phyloP scores from a whole-genome alignment of 1,140 invertebrate genomes.

The Phymastichus coffea region DNA sequence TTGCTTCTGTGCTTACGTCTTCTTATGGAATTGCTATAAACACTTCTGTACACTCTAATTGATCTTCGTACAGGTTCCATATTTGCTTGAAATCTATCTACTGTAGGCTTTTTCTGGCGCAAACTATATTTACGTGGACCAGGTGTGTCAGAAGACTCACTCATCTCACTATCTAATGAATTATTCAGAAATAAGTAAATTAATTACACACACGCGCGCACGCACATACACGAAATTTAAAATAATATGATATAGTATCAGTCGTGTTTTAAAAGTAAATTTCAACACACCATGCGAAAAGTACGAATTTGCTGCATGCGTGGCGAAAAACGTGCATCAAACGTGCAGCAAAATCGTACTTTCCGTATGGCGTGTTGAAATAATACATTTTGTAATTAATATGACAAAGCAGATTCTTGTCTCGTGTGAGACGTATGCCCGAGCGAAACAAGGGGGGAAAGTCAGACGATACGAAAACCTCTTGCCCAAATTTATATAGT shows the following conservation, averaged over 20 bases:
- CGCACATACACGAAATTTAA: neutral
- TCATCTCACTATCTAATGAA: slow-evolving; percentile 49
- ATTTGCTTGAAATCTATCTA: slow-evolving; percentile 58
- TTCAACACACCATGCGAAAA: no score
- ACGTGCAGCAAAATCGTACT: no score
- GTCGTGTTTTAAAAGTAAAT: no score
- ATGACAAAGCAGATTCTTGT: no score
- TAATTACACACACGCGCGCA: neutral
- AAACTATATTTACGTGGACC: slow-evolving; percentile 56
- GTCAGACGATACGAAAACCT: no score
- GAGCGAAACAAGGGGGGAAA: no score
- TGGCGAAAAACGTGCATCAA: no score
- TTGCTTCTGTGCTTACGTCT: slow-evolving; percentile 50
- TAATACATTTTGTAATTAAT: no score
- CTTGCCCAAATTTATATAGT: no score
- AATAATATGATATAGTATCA: neutral
- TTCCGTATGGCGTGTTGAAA: no score
- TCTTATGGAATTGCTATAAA: slow-evolving; percentile 52
- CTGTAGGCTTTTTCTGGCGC: slow-evolving; percentile 56
- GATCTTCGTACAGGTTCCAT: slow-evolving; percentile 52
- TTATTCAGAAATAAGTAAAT: slow-evolving; percentile 10
- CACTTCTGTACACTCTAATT: slow-evolving; percentile 50
- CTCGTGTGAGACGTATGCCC: no score
- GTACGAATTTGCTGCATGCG: no score
- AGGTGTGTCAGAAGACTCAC: slow-evolving; percentile 53